A percentile compares a stretch with the other conserved stretches of the same genome.
Conservation (phyloP, 1,140 invertebrate genomes). For the Vollenhovia emeryi region DNA sequence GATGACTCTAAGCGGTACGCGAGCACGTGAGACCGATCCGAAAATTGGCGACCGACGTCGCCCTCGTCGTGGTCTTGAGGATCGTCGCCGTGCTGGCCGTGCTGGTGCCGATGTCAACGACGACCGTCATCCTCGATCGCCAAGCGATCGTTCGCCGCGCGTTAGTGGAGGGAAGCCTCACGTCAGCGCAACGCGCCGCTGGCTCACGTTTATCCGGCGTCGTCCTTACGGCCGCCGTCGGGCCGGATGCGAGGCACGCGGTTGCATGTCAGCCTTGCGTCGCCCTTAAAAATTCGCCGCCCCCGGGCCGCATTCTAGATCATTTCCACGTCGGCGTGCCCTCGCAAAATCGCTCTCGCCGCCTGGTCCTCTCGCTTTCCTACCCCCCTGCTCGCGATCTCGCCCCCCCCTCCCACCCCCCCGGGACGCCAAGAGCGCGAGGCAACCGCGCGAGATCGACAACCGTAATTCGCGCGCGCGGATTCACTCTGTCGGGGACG, state of each 20-base stretch:
- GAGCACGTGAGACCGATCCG: constrained; percentile 25
- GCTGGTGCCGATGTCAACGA: not conserved
- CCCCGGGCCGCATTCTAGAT: not conserved
- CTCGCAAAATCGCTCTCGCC: not conserved
- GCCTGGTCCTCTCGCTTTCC: not conserved
- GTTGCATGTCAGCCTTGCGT: constrained; percentile 40
- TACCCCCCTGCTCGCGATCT: not conserved
- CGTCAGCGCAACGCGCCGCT: constrained; percentile 40
- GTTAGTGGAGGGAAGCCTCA: not conserved
- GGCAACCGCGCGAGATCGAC: not conserved
- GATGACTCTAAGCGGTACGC: constrained; percentile 4
- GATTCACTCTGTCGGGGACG: not conserved
- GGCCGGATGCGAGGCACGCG: constrained; percentile 59
- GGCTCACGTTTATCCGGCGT: constrained; percentile 48
- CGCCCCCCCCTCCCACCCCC: not conserved
- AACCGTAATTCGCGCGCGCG: constrained; percentile 62
- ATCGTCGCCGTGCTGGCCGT: not conserved
- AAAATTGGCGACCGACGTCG: not conserved
- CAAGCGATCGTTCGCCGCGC: constrained; percentile 18
- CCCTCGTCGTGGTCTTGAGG: not conserved
- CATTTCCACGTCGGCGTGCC: not conserved
- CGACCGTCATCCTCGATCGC: constrained; percentile 34
- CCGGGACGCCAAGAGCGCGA: no score
- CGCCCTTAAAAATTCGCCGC: not conserved
- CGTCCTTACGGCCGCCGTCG: constrained; percentile 20